These are phyloP conservation scores for Acanthurus tractus DNA, from an alignment of 2,797 vertebrate species.

Conservation along the genomic window DNA sequence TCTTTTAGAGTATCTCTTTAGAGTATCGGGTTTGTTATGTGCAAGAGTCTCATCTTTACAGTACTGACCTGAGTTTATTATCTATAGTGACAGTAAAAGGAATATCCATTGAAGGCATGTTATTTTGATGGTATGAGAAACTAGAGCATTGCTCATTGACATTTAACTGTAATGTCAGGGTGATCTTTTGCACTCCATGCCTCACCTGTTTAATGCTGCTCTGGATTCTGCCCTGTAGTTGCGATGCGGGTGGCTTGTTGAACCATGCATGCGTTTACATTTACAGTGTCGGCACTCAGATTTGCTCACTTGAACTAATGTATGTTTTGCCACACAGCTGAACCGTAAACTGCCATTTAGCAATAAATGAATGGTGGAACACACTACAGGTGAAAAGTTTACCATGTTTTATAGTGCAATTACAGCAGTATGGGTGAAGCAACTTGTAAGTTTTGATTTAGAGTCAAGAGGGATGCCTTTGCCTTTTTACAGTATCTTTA, in stretches of 20 bases:
- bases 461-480: neutral
- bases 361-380: neutral
- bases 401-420: neutral
- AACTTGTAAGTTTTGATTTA: neutral
- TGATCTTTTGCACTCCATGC: neutral
- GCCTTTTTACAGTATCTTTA: neutral
- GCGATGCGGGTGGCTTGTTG: neutral
- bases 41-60: neutral
- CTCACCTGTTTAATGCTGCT: slow-evolving; percentile 13
- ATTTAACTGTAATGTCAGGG: neutral
- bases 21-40: neutral
- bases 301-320: neutral
- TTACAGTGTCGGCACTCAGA: neutral
- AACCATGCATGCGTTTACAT: neutral
- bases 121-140: neutral
- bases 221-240: neutral
- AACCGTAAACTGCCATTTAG: neutral
- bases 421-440: neutral
- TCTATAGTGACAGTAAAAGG: neutral
- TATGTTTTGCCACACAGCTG: neutral
- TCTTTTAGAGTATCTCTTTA: neutral
- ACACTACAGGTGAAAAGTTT: neutral
- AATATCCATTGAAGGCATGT: neutral
- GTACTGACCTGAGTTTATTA: neutral
- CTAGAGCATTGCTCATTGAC: neutral